Evolutionary conservation across 2,797 vertebrate genomes (phyloP), one percentile per base, ranked within the genome.

Genomic region (Coracias cyanogaster): DNA sequence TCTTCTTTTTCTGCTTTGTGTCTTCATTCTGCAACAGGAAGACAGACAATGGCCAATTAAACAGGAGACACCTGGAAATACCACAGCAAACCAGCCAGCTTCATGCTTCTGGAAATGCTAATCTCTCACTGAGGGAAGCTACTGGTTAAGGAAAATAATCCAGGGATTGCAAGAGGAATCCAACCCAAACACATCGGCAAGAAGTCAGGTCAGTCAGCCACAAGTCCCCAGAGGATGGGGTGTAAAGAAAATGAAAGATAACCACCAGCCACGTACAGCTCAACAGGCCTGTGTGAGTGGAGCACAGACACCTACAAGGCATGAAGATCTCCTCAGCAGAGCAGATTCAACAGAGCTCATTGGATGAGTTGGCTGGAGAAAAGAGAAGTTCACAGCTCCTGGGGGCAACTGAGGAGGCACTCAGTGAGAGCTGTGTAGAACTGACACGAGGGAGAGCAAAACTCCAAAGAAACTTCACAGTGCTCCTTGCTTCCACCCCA

Each of bases 311-410:
- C 24, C 46, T 19, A 12, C 15, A 48, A 22, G 61, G 15, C 54
- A 45, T 3, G 3, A 72, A 61, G n/a, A 17, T 28, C 13, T n/a
- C 66, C 24, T 29, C 0, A 0, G 9, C 4, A 15, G 17, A 52
- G n/a, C 29, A 26, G 17, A 45, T 5, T 22, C 10, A 3, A 20
- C 15, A 57, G 64, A 48, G 48, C 71, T 76, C 71, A 24, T 28
- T 37, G 62, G 16, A 77, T 43, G 52, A 66, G 70, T 43, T 31
- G 39, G 6, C 24, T 58, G 39, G 17, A 46, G 7, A 45, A 46
- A 10, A 49, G 31, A 55, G 17, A 19, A 35, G 24, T 5, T 49
- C 41, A 73, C 82, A 91, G 64, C 18, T 45, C 49, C 54, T 18
- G 14, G 33, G 45, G 25, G 7, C 1, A 70, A 11, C 16, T 39